Base-by-base conservation (phyloP, 1,140 invertebrate genomes). In the Adoxophyes honmai region DNA sequence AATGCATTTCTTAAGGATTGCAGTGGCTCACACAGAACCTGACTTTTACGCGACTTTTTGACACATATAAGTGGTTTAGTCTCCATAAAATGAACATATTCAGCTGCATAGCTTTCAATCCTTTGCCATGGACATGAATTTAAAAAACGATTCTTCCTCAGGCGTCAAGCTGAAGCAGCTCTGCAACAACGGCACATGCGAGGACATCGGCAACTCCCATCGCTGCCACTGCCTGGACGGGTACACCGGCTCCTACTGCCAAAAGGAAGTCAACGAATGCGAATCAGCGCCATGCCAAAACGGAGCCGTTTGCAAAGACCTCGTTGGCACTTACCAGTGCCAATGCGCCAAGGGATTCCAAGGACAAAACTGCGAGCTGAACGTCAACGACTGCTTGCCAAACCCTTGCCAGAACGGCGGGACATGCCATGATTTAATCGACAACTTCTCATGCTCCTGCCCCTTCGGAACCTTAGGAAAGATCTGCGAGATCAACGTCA, bases 341-440 rank as follows among this genome's bases (percentile, higher is more conserved):
- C 91, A 93, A 14, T 99, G 97, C 70, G 92, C 94, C 0, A 93
- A 94, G 66, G 97, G 97, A 0, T 98, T 97, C 81, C 96, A 98
- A 85, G 98, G 98, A 0, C 94, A 95, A 65, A 98, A 98, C 74
- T 99, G 98, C 76, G 97, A 98, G 75, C 88, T 95, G 0, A 97
- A 99, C 73, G 94, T 98, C 0, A 96, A 98, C 68, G 97, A 98
- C 65, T 98, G 97, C 72, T 91, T 93, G 0, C 94, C 95, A 0
- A 97, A 97, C 88, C 96, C 96, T 0, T 98, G 97, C 74, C 95
- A 96, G 70, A 98, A 98, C 76, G 96, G 96, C 2, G 97, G 96
- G 13, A 96, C 94, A 0, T 98, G 97, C 70, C 96, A 97, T 75
- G 97, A 98, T 88, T 89, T 96, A 0, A 92, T 98, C 56, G 94